These are phyloP conservation scores for Mya arenaria DNA, from an alignment of 1,140 invertebrate species.

Conservation along the genomic window DNA sequence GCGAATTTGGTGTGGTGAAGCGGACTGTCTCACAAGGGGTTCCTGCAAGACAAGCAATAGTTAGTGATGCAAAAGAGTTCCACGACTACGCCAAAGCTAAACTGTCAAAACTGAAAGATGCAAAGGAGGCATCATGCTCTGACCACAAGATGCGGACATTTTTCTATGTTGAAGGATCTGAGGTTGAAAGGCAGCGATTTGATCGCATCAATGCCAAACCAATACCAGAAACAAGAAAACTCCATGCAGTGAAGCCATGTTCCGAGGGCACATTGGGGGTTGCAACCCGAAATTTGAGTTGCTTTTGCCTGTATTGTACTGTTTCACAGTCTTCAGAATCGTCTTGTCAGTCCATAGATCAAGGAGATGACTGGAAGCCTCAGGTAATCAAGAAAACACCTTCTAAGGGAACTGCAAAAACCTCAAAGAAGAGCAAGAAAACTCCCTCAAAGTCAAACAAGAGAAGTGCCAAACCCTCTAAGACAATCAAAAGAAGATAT, in stretches of 20 bases:
- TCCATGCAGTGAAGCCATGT: background rate
- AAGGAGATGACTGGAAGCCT: too few relatives aligned
- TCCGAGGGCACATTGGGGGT: background rate
- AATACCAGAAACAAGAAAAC: background rate
- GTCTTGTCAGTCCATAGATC: too few relatives aligned
- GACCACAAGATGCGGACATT: background rate
- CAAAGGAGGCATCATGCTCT: background rate
- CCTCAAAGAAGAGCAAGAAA: too few relatives aligned
- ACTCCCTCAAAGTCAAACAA: too few relatives aligned
- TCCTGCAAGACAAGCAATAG: background rate
- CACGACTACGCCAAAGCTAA: slow-evolving; percentile 28
- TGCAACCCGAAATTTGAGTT: background rate
- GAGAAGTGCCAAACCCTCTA: too few relatives aligned
- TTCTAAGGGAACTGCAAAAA: too few relatives aligned
- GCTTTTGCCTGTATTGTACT: background rate
- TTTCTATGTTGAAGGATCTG: background rate
- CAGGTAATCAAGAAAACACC: too few relatives aligned
- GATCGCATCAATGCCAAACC: background rate
- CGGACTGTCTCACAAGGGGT: slow-evolving; percentile 24
- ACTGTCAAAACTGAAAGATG: slow-evolving; percentile 19
- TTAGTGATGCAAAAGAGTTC: slow-evolving; percentile 49
- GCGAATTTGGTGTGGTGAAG: slow-evolving; percentile 60
- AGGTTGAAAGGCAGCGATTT: background rate
- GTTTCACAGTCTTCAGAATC: background rate
- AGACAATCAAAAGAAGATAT: too few relatives aligned